A percentile compares a stretch with the other conserved stretches of the same genome.
These are phyloP conservation scores for Ornithorhynchus anatinus DNA, from an alignment of 2,113 vertebrate genomes.

Conservation along the genomic window DNA sequence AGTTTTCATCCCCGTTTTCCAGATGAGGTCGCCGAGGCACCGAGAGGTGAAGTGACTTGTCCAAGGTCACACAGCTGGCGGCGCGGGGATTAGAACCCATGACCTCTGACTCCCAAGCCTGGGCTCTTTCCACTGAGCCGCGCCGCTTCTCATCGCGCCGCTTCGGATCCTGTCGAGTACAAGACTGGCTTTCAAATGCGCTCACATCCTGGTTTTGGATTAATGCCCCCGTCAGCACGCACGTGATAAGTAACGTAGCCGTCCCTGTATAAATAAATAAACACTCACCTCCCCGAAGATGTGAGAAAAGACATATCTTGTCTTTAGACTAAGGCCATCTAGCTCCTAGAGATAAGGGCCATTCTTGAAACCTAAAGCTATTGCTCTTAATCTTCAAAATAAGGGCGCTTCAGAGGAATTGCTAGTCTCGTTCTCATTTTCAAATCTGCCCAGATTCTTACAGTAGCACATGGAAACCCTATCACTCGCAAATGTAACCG, in stretches of 20 bases:
- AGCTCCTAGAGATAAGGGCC: neutral
- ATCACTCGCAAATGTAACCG: neutral
- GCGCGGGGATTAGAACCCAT: too few species aligned
- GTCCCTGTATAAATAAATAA: neutral
- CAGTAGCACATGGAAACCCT: slow-evolving; percentile 14
- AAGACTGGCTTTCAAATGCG: neutral
- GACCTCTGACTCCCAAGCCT: too few species aligned
- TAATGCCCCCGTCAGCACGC: neutral
- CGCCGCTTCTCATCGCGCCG: too few species aligned
- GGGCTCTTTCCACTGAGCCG: too few species aligned
- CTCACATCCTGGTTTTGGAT: neutral
- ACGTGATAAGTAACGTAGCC: neutral
- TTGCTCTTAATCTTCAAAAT: neutral
- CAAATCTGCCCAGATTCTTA: neutral
- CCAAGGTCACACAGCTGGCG: too few species aligned
- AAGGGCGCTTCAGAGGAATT: neutral
- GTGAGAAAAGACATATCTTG: neutral
- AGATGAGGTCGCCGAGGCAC: too few species aligned
- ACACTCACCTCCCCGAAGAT: neutral
- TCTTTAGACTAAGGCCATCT: neutral
- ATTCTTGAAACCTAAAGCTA: slow-evolving; percentile 12
- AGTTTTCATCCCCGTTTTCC: too few species aligned
- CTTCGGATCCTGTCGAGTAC: neutral
- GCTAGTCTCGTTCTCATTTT: slow-evolving; percentile 8
- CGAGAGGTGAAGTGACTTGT: too few species aligned